These are phyloP conservation scores for Bombus confusus DNA, from an alignment of 1,140 invertebrate genomes.

Conservation along the genomic window DNA sequence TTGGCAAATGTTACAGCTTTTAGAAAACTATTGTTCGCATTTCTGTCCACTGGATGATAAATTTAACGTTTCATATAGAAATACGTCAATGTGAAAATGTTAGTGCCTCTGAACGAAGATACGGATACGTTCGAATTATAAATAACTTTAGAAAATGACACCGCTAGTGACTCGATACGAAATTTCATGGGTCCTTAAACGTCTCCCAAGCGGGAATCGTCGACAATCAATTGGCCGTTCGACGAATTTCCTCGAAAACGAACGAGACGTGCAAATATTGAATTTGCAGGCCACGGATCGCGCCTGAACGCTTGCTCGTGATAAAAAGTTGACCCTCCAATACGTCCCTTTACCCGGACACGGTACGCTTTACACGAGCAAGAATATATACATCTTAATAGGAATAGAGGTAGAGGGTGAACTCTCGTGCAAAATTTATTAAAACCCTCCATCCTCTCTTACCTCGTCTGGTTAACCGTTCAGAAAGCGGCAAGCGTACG, in stretches of 20 bases:
- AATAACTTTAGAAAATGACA: not conserved
- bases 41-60: not conserved
- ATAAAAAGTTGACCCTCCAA: slow-evolving; percentile 26
- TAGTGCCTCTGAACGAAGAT: not conserved
- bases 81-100: not conserved
- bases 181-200: not conserved
- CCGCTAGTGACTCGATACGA: no score
- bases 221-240: not conserved
- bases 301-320: not conserved
- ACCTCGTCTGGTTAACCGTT: slow-evolving; percentile 45
- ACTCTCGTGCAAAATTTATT: slow-evolving; percentile 51
- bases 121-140: not conserved
- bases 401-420: slow-evolving; percentile 38
- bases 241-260: not conserved
- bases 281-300: slow-evolving; percentile 20
- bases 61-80: not conserved
- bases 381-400: slow-evolving; percentile 52
- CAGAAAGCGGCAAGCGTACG: slow-evolving; percentile 41
- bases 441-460: slow-evolving; percentile 31
- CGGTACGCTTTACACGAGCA: not conserved
- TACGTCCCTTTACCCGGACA: not conserved
- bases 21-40: not conserved
- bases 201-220: not conserved
- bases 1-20: no score
- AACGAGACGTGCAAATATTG: slow-evolving; percentile 19